phyloP scores from a whole-genome alignment of 2,113 vertebrate genomes.

The Planiliza haematocheilus region DNA sequence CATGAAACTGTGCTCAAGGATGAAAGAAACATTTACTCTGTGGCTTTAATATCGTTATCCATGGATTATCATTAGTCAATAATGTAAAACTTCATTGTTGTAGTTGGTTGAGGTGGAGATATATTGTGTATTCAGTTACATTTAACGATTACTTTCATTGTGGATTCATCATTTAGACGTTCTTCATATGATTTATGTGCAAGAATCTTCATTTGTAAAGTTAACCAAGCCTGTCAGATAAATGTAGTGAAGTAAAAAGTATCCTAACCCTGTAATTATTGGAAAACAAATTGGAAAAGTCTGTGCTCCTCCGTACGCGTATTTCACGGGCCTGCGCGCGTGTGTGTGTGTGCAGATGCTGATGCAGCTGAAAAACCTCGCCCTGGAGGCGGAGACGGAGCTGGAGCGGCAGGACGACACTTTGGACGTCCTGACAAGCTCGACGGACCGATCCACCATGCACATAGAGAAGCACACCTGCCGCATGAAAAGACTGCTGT shows the following conservation, averaged over 20 bases:
- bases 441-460: slow-evolving; percentile 85
- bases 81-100: no score
- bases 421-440: slow-evolving; percentile 85
- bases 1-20: no score
- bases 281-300: slow-evolving; percentile 27
- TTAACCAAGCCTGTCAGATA: no score
- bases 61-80: no score
- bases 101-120: no score
- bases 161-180: no score
- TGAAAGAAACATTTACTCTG: no score
- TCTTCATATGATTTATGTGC: no score
- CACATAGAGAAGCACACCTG: slow-evolving; percentile 88
- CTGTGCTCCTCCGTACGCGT: slow-evolving; percentile 4
- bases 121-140: neutral
- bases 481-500: slow-evolving; percentile 88
- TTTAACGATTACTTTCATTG: slow-evolving; percentile 33
- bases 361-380: slow-evolving; percentile 90
- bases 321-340: slow-evolving; percentile 2
- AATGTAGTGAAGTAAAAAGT: no score
- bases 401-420: slow-evolving; percentile 92
- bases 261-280: slow-evolving; percentile 10
- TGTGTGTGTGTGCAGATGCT: slow-evolving; percentile 85
- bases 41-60: no score
- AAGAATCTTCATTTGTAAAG: no score
- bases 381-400: slow-evolving; percentile 90